Evolutionary conservation across 2,888 invertebrate species (phyloP).

Genomic region (Noctua janthe): DNA sequence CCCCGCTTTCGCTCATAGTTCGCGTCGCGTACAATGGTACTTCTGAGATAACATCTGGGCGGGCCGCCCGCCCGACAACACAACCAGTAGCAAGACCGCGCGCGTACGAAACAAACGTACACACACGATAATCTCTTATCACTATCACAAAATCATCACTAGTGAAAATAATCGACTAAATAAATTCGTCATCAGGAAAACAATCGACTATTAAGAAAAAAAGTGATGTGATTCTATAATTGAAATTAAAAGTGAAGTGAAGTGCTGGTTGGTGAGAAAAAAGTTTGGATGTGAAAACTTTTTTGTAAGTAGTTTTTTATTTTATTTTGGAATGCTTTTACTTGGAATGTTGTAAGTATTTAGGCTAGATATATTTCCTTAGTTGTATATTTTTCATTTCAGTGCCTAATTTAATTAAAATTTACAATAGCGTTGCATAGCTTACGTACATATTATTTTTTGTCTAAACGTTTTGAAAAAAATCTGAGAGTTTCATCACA

Average conservation of each 20-base stretch:
- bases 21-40: constrained; percentile 47
- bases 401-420: not conserved
- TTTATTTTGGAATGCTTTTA: constrained; percentile 38
- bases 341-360: constrained; percentile 13
- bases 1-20: constrained; percentile 45
- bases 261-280: constrained; percentile 64
- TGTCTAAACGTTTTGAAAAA: not conserved
- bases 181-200: constrained; percentile 19
- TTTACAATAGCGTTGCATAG: not conserved
- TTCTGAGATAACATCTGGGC: constrained; percentile 85
- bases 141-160: constrained; percentile 54
- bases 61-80: constrained; percentile 79
- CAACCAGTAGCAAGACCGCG: constrained; percentile 80
- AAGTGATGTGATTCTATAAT: constrained; percentile 47
- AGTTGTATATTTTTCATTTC: not conserved
- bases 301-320: constrained; percentile 70
- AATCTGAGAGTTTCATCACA: not conserved
- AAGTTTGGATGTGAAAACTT: constrained; percentile 74
- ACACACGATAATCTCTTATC: constrained; percentile 46
- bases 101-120: constrained; percentile 78
- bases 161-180: constrained; percentile 52
- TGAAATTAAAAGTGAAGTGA: constrained; percentile 67
- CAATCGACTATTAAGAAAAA: constrained; percentile 27
- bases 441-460: not conserved
- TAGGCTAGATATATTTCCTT: not conserved